These are phyloP conservation scores for Tholera decimalis DNA, from an alignment of 2,888 invertebrate species.

Conservation along the genomic window DNA sequence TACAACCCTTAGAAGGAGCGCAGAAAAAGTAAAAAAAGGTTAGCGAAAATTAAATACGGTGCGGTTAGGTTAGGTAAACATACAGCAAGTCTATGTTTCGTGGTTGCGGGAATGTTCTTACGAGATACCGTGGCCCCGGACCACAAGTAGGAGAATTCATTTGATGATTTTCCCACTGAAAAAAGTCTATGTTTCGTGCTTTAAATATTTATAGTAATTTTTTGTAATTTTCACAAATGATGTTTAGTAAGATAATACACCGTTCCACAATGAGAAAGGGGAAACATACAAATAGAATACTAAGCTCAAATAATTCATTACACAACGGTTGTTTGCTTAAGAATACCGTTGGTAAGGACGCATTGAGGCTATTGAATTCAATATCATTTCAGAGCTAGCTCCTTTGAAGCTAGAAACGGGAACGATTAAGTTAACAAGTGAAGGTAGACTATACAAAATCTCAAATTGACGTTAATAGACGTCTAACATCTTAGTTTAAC, in stretches of 20 bases:
- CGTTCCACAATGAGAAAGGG: background rate
- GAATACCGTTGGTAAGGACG: slow-evolving; percentile 51
- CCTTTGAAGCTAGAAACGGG: slow-evolving; percentile 49
- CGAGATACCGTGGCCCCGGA: too few species aligned
- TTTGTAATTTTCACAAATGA: background rate
- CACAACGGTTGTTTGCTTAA: slow-evolving; percentile 43
- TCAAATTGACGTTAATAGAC: slow-evolving; percentile 63
- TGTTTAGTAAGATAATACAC: background rate
- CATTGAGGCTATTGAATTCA: slow-evolving; percentile 58
- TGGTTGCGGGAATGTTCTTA: too few species aligned
- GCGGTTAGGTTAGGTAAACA: too few species aligned
- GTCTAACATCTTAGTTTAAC: slow-evolving; percentile 57
- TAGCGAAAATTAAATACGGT: too few species aligned
- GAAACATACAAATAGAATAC: background rate
- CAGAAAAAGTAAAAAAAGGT: too few species aligned
- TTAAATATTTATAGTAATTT: too few species aligned
- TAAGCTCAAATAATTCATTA: slow-evolving; percentile 54
- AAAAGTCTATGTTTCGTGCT: too few species aligned
- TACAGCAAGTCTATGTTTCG: too few species aligned
- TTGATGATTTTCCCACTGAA: too few species aligned
- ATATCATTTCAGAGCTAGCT: slow-evolving; percentile 47
- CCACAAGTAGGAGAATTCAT: too few species aligned
- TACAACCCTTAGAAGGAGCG: too few species aligned
- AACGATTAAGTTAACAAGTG: slow-evolving; percentile 60
- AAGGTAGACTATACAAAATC: slow-evolving; percentile 51